Percentiles rank a stretch among this genome's conserved stretches.
phyloP scores from a whole-genome alignment of 92 coral and sea anemone species.

The Porites evermanni region DNA sequence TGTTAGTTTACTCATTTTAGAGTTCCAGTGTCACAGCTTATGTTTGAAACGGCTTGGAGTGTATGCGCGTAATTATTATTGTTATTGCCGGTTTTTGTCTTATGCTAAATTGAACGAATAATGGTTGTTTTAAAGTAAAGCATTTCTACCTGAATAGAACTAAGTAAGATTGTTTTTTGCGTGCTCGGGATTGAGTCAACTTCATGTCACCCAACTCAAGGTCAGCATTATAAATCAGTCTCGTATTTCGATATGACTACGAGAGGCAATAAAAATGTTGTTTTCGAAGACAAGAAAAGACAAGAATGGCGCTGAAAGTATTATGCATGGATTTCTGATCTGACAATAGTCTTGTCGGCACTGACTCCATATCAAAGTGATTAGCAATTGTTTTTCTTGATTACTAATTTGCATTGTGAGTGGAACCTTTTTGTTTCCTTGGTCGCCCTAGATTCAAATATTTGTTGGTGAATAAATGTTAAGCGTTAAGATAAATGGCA shows the following conservation, averaged over 20 bases:
- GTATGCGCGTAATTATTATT: too few relatives aligned
- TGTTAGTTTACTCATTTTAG: too few relatives aligned
- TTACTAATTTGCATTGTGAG: conserved; percentile 9
- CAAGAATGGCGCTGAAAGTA: not conserved
- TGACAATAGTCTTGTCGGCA: not conserved
- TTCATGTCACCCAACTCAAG: too few relatives aligned
- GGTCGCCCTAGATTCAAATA: conserved; percentile 1
- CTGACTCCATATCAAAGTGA: not conserved
- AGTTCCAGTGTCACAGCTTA: too few relatives aligned
- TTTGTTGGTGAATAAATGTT: conserved; percentile 9
- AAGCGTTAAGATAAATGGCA: not conserved
- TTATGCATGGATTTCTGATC: not conserved
- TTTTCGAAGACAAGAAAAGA: not conserved
- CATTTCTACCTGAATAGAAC: too few relatives aligned
- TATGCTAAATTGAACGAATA: too few relatives aligned
- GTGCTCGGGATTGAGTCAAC: too few relatives aligned
- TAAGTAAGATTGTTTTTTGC: too few relatives aligned
- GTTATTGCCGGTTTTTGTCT: too few relatives aligned
- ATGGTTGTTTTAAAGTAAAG: too few relatives aligned
- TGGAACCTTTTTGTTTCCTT: conserved; percentile 10
- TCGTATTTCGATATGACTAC: not conserved
- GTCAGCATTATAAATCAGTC: not conserved
- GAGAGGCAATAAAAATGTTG: not conserved
- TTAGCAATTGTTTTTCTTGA: not conserved
- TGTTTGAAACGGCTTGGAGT: too few relatives aligned